phyloP scores from a whole-genome alignment of 2,797 vertebrate species.

The Paedocypris micromegethes region DNA sequence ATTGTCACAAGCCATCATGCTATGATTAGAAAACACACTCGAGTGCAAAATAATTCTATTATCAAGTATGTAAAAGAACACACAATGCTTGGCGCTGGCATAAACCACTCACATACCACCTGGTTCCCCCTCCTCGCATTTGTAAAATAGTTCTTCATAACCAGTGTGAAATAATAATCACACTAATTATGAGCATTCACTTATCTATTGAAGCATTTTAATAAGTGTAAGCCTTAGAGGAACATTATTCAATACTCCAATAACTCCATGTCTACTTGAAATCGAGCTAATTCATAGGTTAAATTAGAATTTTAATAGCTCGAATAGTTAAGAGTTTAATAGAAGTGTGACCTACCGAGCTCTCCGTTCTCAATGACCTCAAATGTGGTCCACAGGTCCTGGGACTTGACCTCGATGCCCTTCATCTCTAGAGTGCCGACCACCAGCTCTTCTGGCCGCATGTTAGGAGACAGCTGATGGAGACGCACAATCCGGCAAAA shows the following conservation, averaged over 20 bases:
- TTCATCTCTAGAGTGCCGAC: conserved; percentile 77
- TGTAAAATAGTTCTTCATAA: conserved; percentile 58
- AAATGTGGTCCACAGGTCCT: conserved; percentile 82
- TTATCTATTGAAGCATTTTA: conserved; percentile 35
- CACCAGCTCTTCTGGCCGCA: conserved; percentile 79
- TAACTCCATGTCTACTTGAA: conserved; percentile 6
- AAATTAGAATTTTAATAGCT: background rate
- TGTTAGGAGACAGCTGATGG: conserved; percentile 81
- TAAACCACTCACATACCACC: conserved; percentile 46
- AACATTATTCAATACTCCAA: conserved; percentile 23
- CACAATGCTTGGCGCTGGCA: conserved; percentile 59
- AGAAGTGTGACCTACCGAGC: conserved; percentile 68
- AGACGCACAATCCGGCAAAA: conserved; percentile 1
- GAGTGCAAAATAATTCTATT: conserved; percentile 76
- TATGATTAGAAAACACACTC: conserved; percentile 74
- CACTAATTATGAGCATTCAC: conserved; percentile 46
- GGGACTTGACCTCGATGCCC: conserved; percentile 64
- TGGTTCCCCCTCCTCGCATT: conserved; percentile 53
- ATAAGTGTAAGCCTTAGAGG: conserved; percentile 19
- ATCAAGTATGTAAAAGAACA: conserved; percentile 60
- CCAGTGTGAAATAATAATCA: conserved; percentile 55
- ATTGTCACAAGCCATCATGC: conserved; percentile 70
- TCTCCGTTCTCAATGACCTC: conserved; percentile 96
- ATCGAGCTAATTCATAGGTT: background rate
- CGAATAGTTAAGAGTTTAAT: background rate